Evolutionary conservation across 2,888 invertebrate species (phyloP), one percentile per base, ranked within the genome.

Genomic region (Anodontia alba): DNA sequence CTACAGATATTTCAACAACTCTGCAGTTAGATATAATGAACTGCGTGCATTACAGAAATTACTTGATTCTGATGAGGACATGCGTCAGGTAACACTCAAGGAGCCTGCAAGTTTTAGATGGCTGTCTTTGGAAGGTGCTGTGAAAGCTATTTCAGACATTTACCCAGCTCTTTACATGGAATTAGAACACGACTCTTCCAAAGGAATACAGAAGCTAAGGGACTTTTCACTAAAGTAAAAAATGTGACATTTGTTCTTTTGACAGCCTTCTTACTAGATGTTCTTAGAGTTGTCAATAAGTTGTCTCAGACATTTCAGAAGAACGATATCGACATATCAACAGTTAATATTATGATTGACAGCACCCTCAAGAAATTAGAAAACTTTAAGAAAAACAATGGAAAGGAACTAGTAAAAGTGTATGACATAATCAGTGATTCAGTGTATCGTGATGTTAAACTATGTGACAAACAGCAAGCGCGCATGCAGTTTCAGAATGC

Each of bases 21-120:
- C 73, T 31, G 81, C 76, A 42, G 73, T 84, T 0, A 26, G 80
- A 15, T 84, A 84, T 29, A 78, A 78, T 33, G 43, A 78, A 17
- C 66, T 81, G 15, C 20, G 76, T 23, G 75, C 67, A 31, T n/a
- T 80, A 67, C 62, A 73, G 33, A 42, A 31, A 3, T 8, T 62
- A 5, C 5, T 62, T 1, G 66, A 66, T 20, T 46, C 72, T 1
- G 51, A 73, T 29, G 54, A 54, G 3, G 73, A 73, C 20, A 80
- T 75, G 26, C 38, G 67, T 17, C 73, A 80, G 29, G 43, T 78
- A 1, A 72, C 80, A 36, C 68, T 80, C 7, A 80, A 83, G 46
- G 80, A 80, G 66, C 83, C 72, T 42, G 83, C 83, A 46, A 80
- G 78, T 54, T 80, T 80, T 46, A 0, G 69, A 20, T 83, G 80